A percentile compares a stretch with the other conserved stretches of the same genome.
These are phyloP conservation scores for Mamestra brassicae DNA, from an alignment of 2,888 invertebrate genomes.

Conservation along the genomic window DNA sequence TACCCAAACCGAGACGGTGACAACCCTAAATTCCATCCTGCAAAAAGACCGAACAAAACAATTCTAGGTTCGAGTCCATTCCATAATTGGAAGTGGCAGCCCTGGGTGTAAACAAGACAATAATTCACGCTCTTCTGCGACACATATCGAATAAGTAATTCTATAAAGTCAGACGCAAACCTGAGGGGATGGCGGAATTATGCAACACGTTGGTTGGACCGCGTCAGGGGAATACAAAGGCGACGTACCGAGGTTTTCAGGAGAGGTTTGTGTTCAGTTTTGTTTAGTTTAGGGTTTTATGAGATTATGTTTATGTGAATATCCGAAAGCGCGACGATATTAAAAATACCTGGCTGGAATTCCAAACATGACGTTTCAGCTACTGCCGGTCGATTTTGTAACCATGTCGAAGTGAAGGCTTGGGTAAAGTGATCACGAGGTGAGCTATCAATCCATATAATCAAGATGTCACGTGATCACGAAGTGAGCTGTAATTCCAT, in stretches of 20 bases:
- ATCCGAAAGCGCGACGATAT: too few species aligned
- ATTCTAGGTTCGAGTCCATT: constrained; percentile 30
- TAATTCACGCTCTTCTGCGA: constrained; percentile 63
- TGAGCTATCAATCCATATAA: too few species aligned
- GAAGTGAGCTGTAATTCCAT: too few species aligned
- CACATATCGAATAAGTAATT: constrained; percentile 70
- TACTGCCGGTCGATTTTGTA: too few species aligned
- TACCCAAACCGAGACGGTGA: neutral
- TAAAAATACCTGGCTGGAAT: too few species aligned
- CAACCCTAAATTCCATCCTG: constrained; percentile 15
- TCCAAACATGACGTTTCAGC: too few species aligned
- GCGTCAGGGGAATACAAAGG: constrained; percentile 50
- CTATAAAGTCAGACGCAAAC: constrained; percentile 62
- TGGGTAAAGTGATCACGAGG: too few species aligned
- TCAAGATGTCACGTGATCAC: too few species aligned
- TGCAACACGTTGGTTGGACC: constrained; percentile 64
- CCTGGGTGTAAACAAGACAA: constrained; percentile 66
- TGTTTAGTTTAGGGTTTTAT: neutral
- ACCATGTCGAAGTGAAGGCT: too few species aligned
- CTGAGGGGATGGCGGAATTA: constrained; percentile 62
- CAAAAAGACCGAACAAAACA: constrained; percentile 19
- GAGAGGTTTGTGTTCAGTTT: neutral
- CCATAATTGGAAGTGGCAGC: constrained; percentile 55
- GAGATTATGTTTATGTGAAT: neutral
- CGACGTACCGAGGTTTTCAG: neutral